Evolutionary conservation across 2,888 invertebrate genomes (phyloP), one percentile per base, ranked within the genome.

Genomic region (Drosophila subsilvestris): DNA sequence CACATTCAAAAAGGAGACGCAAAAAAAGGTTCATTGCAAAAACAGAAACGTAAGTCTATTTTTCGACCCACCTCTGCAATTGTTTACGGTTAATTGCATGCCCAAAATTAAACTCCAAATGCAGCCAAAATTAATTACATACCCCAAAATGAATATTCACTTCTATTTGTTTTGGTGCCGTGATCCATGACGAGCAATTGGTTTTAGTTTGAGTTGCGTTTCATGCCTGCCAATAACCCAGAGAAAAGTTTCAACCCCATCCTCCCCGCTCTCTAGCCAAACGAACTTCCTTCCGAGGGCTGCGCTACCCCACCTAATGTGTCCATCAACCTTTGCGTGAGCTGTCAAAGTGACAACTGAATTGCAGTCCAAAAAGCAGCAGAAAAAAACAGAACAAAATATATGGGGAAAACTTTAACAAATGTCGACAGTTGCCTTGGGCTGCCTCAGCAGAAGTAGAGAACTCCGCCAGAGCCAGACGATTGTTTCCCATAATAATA

Each of bases 271-370:
- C 32, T 42, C 37, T 17, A 4, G 1, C 12, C 27, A 43, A 37
- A 14, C 14, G 37, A 37, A 37, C 37, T 37, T 37, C 53, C 67
- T 63, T 45, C 47, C 22, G 68, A 37, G 37, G 6, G 37, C 37
- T 6, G 20, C 29, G 20, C 29, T 27, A 48, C 37, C 60, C 61
- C 47, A 18, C 47, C 14, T n/a, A 48, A 14, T 57, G 70, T 32
- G 67, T 62, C 73, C 72, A 65, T 79, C 74, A 79, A 75, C 81
- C 77, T 78, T 86, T 84, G 86, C 84, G 84, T 84, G 86, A 86
- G 84, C 86, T 84, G 84, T 84, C 84, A 84, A 74, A 84, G 76
- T 86, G 84, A 84, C 86, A 86, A 70, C 75, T 79, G 86, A 86
- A 79, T 81, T 84, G 83, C 79, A 83, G 78, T 72, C 32, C 45